Conservation (phyloP, 2,113 vertebrate genomes). For the Muntiacus reevesi region DNA sequence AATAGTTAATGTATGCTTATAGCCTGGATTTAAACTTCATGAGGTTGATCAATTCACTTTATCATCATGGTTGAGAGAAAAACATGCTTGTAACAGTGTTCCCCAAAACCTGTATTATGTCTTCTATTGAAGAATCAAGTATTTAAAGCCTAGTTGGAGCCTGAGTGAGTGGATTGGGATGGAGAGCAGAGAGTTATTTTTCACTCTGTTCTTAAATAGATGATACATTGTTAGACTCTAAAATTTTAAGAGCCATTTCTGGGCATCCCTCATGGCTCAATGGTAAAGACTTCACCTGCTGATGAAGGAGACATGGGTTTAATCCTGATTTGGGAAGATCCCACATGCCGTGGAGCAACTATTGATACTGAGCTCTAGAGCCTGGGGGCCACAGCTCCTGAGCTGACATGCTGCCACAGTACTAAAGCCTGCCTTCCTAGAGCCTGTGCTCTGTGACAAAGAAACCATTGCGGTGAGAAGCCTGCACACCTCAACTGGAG, state of each 20-base stretch:
- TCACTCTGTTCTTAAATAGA: neutral
- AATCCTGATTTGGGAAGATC: neutral
- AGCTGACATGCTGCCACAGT: neutral
- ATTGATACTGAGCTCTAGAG: neutral
- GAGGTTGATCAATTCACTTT: neutral
- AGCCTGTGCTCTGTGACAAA: neutral
- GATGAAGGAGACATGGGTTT: neutral
- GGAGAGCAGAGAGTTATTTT: neutral
- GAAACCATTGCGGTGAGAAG: neutral
- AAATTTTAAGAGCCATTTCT: neutral
- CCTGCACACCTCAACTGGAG: neutral
- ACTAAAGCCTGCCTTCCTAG: neutral
- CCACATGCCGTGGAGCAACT: neutral
- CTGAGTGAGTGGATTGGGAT: neutral
- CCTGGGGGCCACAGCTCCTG: neutral
- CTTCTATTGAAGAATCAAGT: neutral
- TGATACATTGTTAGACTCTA: neutral
- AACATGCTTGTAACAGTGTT: neutral
- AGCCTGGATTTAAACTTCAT: neutral
- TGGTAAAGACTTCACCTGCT: neutral
- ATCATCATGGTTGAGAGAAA: neutral
- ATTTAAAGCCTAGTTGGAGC: neutral
- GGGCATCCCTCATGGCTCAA: neutral
- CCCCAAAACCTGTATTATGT: neutral
- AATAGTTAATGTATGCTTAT: neutral